These are phyloP conservation scores for Peromyscus maniculatus DNA, from an alignment of 2,113 vertebrate genomes.

Conservation along the genomic window DNA sequence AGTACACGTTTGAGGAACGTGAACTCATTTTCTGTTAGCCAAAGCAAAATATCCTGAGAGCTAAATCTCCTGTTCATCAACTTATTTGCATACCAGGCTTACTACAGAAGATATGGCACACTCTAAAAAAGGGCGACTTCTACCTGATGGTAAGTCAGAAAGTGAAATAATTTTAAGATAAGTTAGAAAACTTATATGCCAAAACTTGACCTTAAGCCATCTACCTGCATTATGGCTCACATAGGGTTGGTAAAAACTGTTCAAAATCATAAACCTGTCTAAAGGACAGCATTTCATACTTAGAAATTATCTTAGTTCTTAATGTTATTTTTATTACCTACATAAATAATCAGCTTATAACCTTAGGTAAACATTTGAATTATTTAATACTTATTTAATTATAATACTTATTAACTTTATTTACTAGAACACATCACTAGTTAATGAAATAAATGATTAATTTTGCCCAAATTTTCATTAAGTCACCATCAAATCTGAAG, in stretches of 20 bases:
- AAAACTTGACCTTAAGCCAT: background rate
- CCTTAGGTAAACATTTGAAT: constrained; percentile 14
- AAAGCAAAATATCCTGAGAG: background rate
- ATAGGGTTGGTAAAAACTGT: background rate
- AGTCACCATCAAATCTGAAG: background rate
- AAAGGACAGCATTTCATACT: background rate
- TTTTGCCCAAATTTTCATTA: background rate
- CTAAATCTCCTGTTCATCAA: background rate
- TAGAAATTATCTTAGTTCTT: background rate
- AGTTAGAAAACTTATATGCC: background rate
- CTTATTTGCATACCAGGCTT: background rate
- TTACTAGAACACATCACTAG: background rate
- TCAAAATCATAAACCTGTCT: background rate
- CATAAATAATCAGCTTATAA: constrained; percentile 13
- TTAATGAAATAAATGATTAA: constrained; percentile 30
- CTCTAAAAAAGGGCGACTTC: background rate
- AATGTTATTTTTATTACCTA: constrained; percentile 13
- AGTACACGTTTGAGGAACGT: background rate
- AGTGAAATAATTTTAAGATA: background rate
- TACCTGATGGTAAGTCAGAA: background rate
- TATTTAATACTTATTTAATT: background rate
- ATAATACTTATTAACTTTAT: background rate
- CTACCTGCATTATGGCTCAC: background rate
- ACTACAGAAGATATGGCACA: background rate
- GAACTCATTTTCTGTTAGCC: background rate